Evolutionary conservation across 2,113 vertebrate species (phyloP).

Genomic region (Gavialis gangeticus): DNA sequence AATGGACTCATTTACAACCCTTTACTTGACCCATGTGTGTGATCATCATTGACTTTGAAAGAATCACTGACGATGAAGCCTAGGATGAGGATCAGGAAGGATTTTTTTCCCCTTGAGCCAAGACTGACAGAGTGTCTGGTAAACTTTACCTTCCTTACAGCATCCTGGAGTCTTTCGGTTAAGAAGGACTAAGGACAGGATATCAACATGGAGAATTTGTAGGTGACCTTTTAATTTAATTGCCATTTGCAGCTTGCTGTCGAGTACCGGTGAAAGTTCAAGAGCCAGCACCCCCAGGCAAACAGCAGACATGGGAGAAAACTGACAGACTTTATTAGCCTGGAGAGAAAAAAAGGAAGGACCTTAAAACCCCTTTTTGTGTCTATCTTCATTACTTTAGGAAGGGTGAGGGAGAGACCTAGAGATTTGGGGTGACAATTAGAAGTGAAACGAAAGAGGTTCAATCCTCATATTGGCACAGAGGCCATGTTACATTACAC

Average conservation of each 20-base stretch:
- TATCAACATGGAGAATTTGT: neutral
- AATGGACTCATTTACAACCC: too few relatives aligned
- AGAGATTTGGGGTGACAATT: neutral
- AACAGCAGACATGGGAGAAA: neutral
- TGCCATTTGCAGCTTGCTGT: neutral
- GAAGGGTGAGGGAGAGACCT: neutral
- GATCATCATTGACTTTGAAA: too few relatives aligned
- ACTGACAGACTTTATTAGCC: neutral
- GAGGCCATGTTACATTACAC: neutral
- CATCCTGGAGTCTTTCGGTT: neutral
- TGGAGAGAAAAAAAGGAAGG: neutral
- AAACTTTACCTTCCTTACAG: neutral
- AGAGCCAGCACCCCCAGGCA: neutral
- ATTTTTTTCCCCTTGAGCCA: neutral
- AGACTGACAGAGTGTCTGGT: accelerated
- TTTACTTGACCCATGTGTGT: too few relatives aligned
- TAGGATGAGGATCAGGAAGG: neutral
- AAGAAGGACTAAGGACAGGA: neutral
- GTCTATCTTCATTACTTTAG: neutral
- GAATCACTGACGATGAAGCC: too few relatives aligned
- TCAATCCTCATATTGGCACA: neutral
- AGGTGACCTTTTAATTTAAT: neutral
- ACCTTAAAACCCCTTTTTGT: neutral
- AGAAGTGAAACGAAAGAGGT: neutral
- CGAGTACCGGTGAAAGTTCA: neutral